Evolutionary conservation across 2,113 vertebrate species (phyloP).

Genomic region (Scatophagus argus): DNA sequence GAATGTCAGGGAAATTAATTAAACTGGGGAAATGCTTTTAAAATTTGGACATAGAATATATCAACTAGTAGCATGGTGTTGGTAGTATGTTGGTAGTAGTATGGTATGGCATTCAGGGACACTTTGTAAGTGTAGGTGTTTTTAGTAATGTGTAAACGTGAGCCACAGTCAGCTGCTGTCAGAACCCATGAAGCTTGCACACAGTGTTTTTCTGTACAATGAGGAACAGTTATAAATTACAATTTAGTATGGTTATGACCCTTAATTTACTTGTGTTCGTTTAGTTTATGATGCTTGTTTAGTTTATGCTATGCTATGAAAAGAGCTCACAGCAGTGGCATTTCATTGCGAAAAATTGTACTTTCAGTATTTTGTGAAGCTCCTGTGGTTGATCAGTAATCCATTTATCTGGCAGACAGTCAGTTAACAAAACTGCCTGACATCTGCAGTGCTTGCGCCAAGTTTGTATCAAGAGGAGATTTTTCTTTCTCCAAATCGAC

Average conservation of each 20-base stretch:
- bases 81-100: no score
- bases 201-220: not conserved
- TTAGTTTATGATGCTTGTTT: not conserved
- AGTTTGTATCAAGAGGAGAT: constrained; percentile 51
- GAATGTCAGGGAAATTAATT: constrained; percentile 20
- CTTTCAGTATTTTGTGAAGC: constrained; percentile 34
- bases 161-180: not conserved
- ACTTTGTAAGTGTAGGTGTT: not conserved
- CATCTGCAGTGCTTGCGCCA: constrained; percentile 41
- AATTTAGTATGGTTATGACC: not conserved
- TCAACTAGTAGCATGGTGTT: not conserved
- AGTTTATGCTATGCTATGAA: not conserved
- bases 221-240: not conserved
- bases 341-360: not conserved
- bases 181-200: not conserved
- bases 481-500: constrained; percentile 36
- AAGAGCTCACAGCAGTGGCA: not conserved
- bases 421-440: constrained; percentile 52
- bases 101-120: no score
- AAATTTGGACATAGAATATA: not conserved
- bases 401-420: constrained; percentile 29
- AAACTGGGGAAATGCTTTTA: not conserved
- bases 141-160: no score
- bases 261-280: not conserved
- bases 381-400: constrained; percentile 30